Evolutionary conservation across 1,140 invertebrate genomes (phyloP).

Genomic region (Eurytemora carolleeae): DNA sequence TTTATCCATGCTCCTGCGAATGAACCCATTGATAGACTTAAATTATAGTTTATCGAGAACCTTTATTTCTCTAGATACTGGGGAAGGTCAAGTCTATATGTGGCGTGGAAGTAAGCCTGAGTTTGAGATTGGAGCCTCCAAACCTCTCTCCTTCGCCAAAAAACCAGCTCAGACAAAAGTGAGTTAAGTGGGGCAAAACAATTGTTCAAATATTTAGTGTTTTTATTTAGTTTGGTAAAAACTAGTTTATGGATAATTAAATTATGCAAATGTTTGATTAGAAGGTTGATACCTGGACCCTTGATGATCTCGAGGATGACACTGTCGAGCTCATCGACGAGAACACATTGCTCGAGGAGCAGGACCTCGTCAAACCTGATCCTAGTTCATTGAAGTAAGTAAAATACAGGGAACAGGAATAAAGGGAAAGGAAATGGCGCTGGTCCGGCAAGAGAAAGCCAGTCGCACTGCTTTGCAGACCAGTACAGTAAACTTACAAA

Average conservation of each 20-base stretch:
- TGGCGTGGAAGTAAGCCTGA: slow-evolving; percentile 20
- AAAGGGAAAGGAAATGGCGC: too few relatives aligned
- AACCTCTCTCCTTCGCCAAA: slow-evolving; percentile 31
- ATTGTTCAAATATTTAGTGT: too few relatives aligned
- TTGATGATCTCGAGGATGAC: slow-evolving; percentile 38
- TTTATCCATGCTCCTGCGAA: neutral
- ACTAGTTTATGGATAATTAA: too few relatives aligned
- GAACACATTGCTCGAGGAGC: slow-evolving; percentile 66
- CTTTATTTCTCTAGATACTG: too few relatives aligned
- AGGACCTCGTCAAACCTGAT: slow-evolving; percentile 67
- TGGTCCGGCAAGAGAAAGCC: too few relatives aligned
- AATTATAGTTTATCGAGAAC: neutral
- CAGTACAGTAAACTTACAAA: too few relatives aligned
- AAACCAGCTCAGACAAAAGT: slow-evolving; percentile 20
- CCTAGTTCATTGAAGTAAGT: slow-evolving; percentile 41
- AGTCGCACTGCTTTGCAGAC: too few relatives aligned
- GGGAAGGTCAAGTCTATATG: neutral
- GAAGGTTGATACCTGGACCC: slow-evolving; percentile 38
- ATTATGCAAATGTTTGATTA: too few relatives aligned
- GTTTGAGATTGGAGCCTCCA: slow-evolving; percentile 39
- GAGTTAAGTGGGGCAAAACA: too few relatives aligned
- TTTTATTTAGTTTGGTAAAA: too few relatives aligned
- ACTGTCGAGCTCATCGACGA: slow-evolving; percentile 67
- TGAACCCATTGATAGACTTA: neutral
- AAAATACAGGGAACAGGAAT: too few relatives aligned